Evolutionary conservation across 2,113 vertebrate genomes (phyloP), one percentile per base, ranked within the genome.

Genomic region (Dermatemys mawii): DNA sequence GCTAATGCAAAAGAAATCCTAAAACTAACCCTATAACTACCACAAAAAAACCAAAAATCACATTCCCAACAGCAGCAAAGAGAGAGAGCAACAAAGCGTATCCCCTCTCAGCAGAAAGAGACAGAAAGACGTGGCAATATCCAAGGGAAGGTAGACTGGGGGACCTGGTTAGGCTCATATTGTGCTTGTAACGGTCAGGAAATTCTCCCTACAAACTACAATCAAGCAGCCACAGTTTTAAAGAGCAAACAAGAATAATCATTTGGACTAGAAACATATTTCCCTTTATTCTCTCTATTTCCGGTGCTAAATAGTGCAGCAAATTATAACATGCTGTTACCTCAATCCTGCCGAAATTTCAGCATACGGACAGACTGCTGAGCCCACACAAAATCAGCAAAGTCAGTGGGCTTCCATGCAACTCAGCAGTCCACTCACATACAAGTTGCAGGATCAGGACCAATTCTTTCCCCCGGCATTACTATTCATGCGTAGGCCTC

Each of bases 241-340:
- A 76, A 76, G 24, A 55, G 10, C 26, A 27, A 67, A 35, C 13
- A 10, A 55, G 82, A 78, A 50, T 13, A 50, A 10, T 50, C 38
- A 53, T 55, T 19, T 84, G 38, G 8, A 6, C 44, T 29, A 27
- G 12, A 13, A 83, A 44, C 26, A 21, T 21, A 4, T 14, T 83
- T 79, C 32, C 29, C 12, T 51, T 70, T 22, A 49, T 70, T 82
- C 49, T 78, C 41, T 35, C 4, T 49, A 14, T 27, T 3, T 2
- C 6, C 41, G 29, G 16, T 73, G 63, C 19, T 79, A 11, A 24
- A 4, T 2, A 5, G 6, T 53, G 35, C 1, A 48, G 57, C n/a
- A n/a, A 13, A 1, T 0, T 6, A 2, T 55, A 13, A 24, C 26
- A 44, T 38, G 53, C 38, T 49, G 32, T 17, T 41, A 29, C 1